Base-by-base conservation (phyloP, 2,888 invertebrate genomes). In the Agriotes lineatus region DNA sequence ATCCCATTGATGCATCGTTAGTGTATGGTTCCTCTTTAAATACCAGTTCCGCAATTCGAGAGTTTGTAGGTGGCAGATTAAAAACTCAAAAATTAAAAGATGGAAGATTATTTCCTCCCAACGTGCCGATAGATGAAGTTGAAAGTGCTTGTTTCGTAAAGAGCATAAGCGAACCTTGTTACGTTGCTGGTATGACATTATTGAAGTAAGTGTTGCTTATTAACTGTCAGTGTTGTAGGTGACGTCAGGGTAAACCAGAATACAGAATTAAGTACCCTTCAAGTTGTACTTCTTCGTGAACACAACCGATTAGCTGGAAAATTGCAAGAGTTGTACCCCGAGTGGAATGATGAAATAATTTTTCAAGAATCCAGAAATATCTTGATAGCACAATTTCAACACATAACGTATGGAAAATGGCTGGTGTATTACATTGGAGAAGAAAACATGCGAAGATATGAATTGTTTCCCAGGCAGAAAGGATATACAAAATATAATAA, bases 381-480 rank as follows among this genome's bases (percentile, higher is more conserved):
- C 61, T 82, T 90, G 6, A 89, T 90, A 69, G 93, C 92, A 0
- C 16, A 20, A 12, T 35, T 37, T 35, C 94, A 93, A 82, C 90
- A 93, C 69, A 89, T 93, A 52, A 85, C 89, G 2, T 93, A 91
- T 80, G 90, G 90, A 77, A 93, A 93, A 78, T 93, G 90, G 88
- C 83, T 93, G 18, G 93, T 93, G 0, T 84, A 90, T 37, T 82
- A 93, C 30, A 81, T 93, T 63, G 92, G 85, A 0, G 79, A 84
- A 0, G 81, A 85, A 60, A 84, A 88, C 67, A 86, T 90, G 85
- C 84, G 87, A 74, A 85, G 86, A 1, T 91, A 90, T 74, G 83
- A 86, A 3, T 82, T 93, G 45, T 76, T 72, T 0, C 82, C 86
- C 0, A 81, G 82, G 1, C 71, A 79, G 7, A 83, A 84, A 2